phyloP scores from a whole-genome alignment of 92 coral and sea anemone species.

The Zoanthus solanderi region DNA sequence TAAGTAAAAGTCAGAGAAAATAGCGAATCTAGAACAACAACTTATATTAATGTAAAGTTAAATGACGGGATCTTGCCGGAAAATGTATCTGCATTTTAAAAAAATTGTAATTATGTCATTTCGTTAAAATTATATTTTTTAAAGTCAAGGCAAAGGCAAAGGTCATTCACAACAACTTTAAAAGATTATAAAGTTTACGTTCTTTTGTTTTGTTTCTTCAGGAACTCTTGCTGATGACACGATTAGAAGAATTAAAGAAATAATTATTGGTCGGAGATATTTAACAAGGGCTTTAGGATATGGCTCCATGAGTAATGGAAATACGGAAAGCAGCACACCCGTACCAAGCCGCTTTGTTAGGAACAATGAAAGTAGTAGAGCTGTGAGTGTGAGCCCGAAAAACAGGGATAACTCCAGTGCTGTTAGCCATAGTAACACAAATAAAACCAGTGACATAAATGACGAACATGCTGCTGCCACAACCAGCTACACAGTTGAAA shows the following conservation, averaged over 20 bases:
- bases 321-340: neutral
- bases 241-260: conserved; percentile 40
- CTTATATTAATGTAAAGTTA: too few species aligned
- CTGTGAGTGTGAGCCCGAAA: neutral
- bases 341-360: neutral
- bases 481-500: neutral
- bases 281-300: neutral
- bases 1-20: too few species aligned
- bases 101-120: too few species aligned
- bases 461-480: neutral
- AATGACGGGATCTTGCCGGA: too few species aligned
- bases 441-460: neutral
- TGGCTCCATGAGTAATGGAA: neutral
- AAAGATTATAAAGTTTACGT: neutral
- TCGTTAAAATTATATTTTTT: too few species aligned
- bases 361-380: neutral
- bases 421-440: neutral
- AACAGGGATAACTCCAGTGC: neutral
- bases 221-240: conserved; percentile 72
- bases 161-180: too few species aligned
- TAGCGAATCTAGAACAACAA: too few species aligned
- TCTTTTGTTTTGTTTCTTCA: neutral
- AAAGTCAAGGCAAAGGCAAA: too few species aligned
- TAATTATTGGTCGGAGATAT: neutral
- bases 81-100: too few species aligned